A percentile compares a stretch with the other conserved stretches of the same genome.
These are phyloP conservation scores for Drosophila orosa DNA, from an alignment of 1,140 invertebrate species.

Conservation along the genomic window DNA sequence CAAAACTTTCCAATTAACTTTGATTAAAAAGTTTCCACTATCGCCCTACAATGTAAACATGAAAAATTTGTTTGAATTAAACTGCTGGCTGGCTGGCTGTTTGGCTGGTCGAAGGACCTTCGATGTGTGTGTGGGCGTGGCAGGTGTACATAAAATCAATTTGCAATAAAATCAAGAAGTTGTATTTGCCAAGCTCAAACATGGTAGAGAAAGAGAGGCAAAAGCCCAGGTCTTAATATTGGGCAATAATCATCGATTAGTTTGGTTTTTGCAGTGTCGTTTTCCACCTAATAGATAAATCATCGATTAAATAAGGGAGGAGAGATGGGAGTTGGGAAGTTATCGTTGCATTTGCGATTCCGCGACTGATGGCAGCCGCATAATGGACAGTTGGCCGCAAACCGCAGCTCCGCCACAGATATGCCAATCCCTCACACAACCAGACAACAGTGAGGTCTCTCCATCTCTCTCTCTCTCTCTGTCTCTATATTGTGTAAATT, in stretches of 20 bases:
- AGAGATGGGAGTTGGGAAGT: constrained; percentile 11
- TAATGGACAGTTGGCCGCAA: constrained; percentile 57
- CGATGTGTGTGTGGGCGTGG: constrained; percentile 30
- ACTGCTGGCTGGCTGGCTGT: constrained; percentile 40
- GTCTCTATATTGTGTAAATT: constrained; percentile 54
- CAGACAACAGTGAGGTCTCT: constrained; percentile 10
- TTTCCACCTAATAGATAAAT: constrained; percentile 21
- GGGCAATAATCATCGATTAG: constrained; percentile 25
- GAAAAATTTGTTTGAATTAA: constrained; percentile 82
- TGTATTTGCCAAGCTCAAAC: constrained; percentile 73
- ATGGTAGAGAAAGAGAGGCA: background rate
- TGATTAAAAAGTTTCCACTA: constrained; percentile 83
- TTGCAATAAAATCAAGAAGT: constrained; percentile 82
- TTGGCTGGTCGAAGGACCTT: constrained; percentile 5
- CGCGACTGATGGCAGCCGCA: constrained; percentile 47
- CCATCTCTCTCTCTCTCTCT: constrained; percentile 4
- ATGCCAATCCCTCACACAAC: constrained; percentile 32
- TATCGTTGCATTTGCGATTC: constrained; percentile 36
- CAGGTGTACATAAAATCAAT: constrained; percentile 79
- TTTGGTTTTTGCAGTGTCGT: background rate
- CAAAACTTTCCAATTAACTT: constrained; percentile 83
- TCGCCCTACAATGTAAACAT: constrained; percentile 81
- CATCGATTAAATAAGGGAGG: constrained; percentile 20
- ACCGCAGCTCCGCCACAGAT: constrained; percentile 35
- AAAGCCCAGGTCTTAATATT: constrained; percentile 2